Base-by-base conservation (phyloP, 2,113 vertebrate species). In the Microcebus lehilahytsara region DNA sequence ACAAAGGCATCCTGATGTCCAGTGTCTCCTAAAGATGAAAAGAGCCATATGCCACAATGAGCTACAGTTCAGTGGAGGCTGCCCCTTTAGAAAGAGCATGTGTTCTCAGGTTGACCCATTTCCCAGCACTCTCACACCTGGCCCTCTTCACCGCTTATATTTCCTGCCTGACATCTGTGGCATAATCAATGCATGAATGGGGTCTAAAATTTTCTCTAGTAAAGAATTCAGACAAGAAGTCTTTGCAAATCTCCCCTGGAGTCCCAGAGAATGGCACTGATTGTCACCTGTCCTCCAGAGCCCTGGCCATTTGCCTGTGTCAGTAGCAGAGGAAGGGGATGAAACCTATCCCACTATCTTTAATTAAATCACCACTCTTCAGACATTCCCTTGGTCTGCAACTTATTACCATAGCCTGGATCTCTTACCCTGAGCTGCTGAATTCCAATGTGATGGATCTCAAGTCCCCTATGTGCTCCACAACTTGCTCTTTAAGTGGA, bases 361-460 rank as follows among this genome's bases (percentile, higher is more conserved):
- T 98, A 98, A 98, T 98, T 98, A 98, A 98, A 98, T 98, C 97
- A 0, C 89, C 77, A 7, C 95, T 98, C 97, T 78, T 86, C 96
- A 77, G 96, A 95, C 97, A 96, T 93, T 88, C 81, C 77, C 84
- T 90, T 96, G 91, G 93, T 97, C 97, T 90, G 64, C 23, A 93
- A 67, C 93, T 95, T 97, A 98, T 98, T 97, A 98, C 96, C 10
- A 6, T 94, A 95, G 67, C 58, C 96, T 85, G 40, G 77, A 96
- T 97, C 95, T 96, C n/a, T 96, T 96, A 79, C 89, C 91, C 79
- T 95, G 40, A 46, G 58, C 95, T 56, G 95, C 80, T 96, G 93
- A 93, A 98, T 97, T 97, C 96, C 90, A 85, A 62, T 93, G 90
- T 96, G 94, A 89, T 40, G 74, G 90, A 69, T 94, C 96, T 97